Evolutionary conservation across 2,797 vertebrate genomes (phyloP), one percentile per base, ranked within the genome.

Genomic region (Diglossa cyanea): DNA sequence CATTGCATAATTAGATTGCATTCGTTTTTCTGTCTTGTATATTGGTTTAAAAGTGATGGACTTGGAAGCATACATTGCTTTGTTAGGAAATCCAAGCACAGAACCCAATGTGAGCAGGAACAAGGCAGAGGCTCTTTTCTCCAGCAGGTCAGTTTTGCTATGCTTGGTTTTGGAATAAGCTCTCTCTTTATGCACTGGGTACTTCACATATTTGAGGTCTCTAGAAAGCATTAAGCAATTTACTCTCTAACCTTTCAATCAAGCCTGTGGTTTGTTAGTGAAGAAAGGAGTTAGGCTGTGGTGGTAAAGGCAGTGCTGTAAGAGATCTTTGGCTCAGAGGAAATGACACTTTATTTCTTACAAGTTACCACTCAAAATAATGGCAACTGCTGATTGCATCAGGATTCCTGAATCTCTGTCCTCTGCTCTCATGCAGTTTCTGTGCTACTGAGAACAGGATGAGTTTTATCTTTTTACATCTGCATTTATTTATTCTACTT

Each of bases 151-250:
- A 28, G 37, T 33, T 94, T 78, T 90, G 39, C 67, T 74, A 44
- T 51, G 58, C 39, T 78, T 55, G 44, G 20, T 72, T 93, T 94
- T 84, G 72, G 80, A 86, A 86, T 51, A 40, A 77, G n/a, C 50
- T 54, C 16, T 67, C 42, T 72, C 33, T 62, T 55, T 51, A 58
- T 33, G 33, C 57, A 30, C 31, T 72, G 55, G 31, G 35, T 65
- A 61, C n/a, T 77, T 96, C 74, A 63, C 63, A 21, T 85, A 79
- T 48, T 77, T 94, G 79, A 88, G 76, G 65, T 83, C 61, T 91
- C 90, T 65, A 86, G 85, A 72, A 84, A 71, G 50, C 79, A 62
- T 91, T 84, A 57, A 81, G 70, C 66, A 92, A 75, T 93, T 93
- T 78, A 68, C 33, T 74, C 37, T 65, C 9, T 66, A 70, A 75